These are phyloP conservation scores for Orthosia gothica DNA, from an alignment of 2,888 invertebrate species.

Conservation along the genomic window DNA sequence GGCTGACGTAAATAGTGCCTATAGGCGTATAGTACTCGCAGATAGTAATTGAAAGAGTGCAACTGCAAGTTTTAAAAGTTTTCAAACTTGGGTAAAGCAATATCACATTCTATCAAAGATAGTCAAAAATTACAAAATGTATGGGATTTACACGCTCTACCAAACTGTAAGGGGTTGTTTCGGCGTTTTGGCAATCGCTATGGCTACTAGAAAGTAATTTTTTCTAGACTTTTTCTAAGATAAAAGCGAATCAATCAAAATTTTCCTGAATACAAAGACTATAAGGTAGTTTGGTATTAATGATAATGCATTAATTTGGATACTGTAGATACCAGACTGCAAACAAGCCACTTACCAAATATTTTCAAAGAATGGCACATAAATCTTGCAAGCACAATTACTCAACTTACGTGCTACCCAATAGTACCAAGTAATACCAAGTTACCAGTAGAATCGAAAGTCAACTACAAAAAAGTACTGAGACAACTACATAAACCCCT, in stretches of 20 bases:
- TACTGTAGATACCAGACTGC: neutral
- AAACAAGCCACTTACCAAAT: neutral
- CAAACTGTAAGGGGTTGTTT: no score
- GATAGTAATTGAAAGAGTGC: neutral
- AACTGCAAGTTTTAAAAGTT: neutral
- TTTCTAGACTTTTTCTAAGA: no score
- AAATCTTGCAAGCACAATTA: neutral
- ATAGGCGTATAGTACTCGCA: neutral
- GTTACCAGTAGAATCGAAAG: neutral
- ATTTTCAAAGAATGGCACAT: neutral
- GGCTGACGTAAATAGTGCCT: neutral
- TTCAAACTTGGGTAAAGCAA: neutral
- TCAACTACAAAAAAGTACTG: neutral
- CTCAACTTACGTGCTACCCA: no score
- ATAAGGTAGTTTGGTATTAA: neutral
- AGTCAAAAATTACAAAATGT: no score
- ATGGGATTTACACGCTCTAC: no score
- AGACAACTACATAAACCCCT: conserved; percentile 71
- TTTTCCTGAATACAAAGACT: neutral
- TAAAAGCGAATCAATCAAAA: neutral
- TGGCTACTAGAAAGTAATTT: no score
- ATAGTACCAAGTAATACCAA: no score
- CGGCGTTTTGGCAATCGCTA: no score
- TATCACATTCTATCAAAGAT: no score
- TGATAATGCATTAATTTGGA: neutral